Evolutionary conservation across 2,113 vertebrate genomes (phyloP), one percentile per base, ranked within the genome.

Genomic region (Heteronetta atricapilla): DNA sequence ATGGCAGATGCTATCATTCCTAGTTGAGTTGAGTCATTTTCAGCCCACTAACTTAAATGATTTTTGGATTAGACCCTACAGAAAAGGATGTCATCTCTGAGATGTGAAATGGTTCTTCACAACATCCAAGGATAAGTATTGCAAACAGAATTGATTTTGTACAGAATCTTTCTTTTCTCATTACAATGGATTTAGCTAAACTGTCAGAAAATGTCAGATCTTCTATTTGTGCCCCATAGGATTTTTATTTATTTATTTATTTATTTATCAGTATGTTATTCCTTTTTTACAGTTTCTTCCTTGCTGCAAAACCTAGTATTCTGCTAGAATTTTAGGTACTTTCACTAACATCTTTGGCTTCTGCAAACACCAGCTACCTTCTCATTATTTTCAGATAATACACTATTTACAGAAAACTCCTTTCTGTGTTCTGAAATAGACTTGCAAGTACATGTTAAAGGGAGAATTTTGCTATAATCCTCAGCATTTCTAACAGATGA

Each of bases 171-270:
- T 96, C 86, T 96, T 94, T 96, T 92, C 92, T 97, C 74, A 93
- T 96, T 97, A 96, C 90, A 94, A 90, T 96, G 90, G 90, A 86
- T 94, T 96, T 96, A 96, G 89, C 88, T 93, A 96, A 95, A 95
- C 88, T 95, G 90, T 84, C 96, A 96, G 94, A 88, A 96, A 96
- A 94, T 86, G 90, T 96, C 82, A 96, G 88, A 68, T 94, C 69
- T 78, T 93, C 42, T 90, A 68, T 91, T 93, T 95, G 72, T 93
- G 90, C 76, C 94, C 46, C 76, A 93, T 48, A 75, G 76, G 79
- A 81, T 12, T 82, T 64, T 88, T 68, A 64, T 55, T 68, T 93
- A 74, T 60, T 88, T 67, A 60, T 60, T 59, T 94, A 38, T 38
- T 38, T 38, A 38, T 38, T 73, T 80, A 20, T 2, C 42, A 60